Base-by-base conservation (phyloP, 1,140 invertebrate genomes). In the Whitmania pigra region DNA sequence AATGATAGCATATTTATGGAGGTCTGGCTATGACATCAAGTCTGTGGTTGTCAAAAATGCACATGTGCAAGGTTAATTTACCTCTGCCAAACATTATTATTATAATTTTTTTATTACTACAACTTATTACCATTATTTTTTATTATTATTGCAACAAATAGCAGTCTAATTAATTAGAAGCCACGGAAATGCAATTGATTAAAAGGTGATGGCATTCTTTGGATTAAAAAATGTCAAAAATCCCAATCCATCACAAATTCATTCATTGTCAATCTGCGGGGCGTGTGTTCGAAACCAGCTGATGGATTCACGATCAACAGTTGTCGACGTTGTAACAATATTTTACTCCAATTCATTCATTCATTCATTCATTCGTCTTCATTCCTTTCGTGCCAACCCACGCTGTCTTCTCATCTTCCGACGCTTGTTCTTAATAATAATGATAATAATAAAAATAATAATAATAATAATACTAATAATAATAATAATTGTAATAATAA, bases 21-120 rank as follows among this genome's bases (percentile, higher is more conserved):
- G 43, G 43, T 49, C 43, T 67, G 63, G 18, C 63, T 22, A 67
- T 36, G 40, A 36, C 22, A 67, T 25, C 22, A 25, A 29, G 40
- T 22, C 22, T 67, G 18, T 67, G 29, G 60, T 20, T 36, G 29
- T n/a, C 29, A 36, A 36, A 67, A 22, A 29, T 25, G 27, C 68
- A 5, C 40, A 69, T n/a, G 73, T 75, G 54, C 57, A 53, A 53
- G 73, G 72, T 18, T 27, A 76, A 77, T 13, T 22, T 15, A 13
- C 20, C 9, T 73, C 71, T 5, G 72, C 69, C 57, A 63, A 40
- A 49, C 18, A 27, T 68, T 69, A 13, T 17, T 7, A 17, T 49
- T 7, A 1, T 49, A 49, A 49, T 49, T 49, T 49, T 49, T 15
- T 49, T 49, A 49, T 5, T 49, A 49, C 13, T 49, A 49, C 15